Base-by-base conservation (phyloP, 1,140 invertebrate species). In the Vollenhovia emeryi region DNA sequence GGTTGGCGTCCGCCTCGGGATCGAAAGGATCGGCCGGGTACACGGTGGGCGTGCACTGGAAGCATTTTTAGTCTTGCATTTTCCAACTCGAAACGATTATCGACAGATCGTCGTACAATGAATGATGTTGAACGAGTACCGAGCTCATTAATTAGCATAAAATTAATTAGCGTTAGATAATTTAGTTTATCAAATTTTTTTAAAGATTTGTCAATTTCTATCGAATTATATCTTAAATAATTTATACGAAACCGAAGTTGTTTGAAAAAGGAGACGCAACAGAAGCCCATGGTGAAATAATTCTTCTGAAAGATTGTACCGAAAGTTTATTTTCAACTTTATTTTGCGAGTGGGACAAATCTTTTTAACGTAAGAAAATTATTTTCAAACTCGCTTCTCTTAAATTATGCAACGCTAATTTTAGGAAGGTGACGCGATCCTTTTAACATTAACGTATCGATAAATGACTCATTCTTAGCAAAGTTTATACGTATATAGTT, bases 1-100 rank as follows among this genome's bases (percentile, higher is more conserved):
- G 96, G 80, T 96, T 96, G 1, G 98, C 98, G 96, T 99, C 99
- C 79, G 96, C 96, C 82, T 97, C 97, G 6, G 98, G 96, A 93
- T 99, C 97, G 95, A 99, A 99, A 60, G 97, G 97, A 84, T 98
- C 97, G 59, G 97, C 97, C 30, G 98, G 97, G 92, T 96, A 97
- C 21, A 99, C 97, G 59, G 98, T 98, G 88, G 98, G 97, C 84
- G 97, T 97, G 93, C 97, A 98, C 97, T 98, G 91, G 52, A 62
- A 33, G 0, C 8, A 57, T 59, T 30, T 55, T 66, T 27, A 71
- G 50, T 64, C 33, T 71, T 4, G n/a, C 2, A 66, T 55, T 13
- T 33, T 57, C 15, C 55, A 15, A 2, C 18, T n/a, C 9, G 4
- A 52, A 45, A 36, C 2, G 11, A 45, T 71, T 57, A 3, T 13